These are phyloP conservation scores for Motacilla tschutschensis DNA, from an alignment of 2,113 vertebrate genomes.

Conservation along the genomic window DNA sequence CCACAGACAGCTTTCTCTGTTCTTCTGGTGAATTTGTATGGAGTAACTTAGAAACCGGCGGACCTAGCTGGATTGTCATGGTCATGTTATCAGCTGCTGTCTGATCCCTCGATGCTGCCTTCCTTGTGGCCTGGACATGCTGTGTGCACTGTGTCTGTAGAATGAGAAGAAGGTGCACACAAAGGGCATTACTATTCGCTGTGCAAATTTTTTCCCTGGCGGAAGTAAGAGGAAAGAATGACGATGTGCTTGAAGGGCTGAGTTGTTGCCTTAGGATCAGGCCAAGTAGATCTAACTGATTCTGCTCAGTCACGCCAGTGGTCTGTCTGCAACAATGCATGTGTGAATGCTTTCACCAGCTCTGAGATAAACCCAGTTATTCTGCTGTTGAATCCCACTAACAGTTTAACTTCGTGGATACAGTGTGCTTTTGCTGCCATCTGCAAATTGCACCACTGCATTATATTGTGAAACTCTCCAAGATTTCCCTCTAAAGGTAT, in stretches of 20 bases:
- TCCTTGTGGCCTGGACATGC: neutral
- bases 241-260: neutral
- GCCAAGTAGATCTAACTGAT: neutral
- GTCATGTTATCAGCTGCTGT: neutral
- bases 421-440: neutral
- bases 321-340: rapidly evolving
- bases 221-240: neutral
- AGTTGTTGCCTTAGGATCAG: neutral
- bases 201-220: neutral
- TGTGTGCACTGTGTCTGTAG: neutral
- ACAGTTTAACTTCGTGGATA: neutral
- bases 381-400: neutral
- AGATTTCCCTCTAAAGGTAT: neutral
- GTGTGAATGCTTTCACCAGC: neutral
- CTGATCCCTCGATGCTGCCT: neutral
- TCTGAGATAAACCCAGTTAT: neutral
- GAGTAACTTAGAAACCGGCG: neutral
- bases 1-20: neutral
- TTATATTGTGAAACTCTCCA: neutral
- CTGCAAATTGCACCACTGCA: neutral
- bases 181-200: neutral
- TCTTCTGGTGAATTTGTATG: neutral
- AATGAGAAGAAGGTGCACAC: neutral
- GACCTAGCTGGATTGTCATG: neutral
- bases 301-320: neutral